These are phyloP conservation scores for Pogoniulus pusillus DNA, from an alignment of 2,797 vertebrate genomes.

Conservation along the genomic window DNA sequence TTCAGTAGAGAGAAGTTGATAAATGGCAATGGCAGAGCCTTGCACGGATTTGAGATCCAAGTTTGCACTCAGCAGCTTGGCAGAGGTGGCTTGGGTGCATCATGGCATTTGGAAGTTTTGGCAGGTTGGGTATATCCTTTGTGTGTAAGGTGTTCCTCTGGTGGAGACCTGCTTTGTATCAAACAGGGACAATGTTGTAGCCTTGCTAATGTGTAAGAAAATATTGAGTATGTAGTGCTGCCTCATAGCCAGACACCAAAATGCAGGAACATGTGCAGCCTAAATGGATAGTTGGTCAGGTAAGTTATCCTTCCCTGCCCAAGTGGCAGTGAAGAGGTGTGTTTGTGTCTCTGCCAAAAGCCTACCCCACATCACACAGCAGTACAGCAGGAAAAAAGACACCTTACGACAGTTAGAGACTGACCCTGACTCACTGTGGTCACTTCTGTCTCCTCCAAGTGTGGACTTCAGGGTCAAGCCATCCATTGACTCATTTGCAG, in stretches of 20 bases:
- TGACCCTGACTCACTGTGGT: background rate
- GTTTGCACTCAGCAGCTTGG: background rate
- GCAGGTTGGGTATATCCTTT: background rate
- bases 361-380: background rate
- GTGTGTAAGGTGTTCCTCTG: accelerated
- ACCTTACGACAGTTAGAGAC: background rate
- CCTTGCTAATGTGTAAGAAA: background rate
- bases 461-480: too few relatives aligned
- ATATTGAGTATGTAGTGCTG: accelerated
- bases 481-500: too few relatives aligned
- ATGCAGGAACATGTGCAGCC: accelerated
- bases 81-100: background rate
- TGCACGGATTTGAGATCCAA: background rate
- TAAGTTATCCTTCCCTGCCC: accelerated
- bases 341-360: background rate
- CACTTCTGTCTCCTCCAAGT: background rate
- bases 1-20: background rate
- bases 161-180: accelerated
- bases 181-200: accelerated
- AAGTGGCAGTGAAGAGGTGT: background rate
- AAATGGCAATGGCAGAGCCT: background rate
- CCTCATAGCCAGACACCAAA: background rate
- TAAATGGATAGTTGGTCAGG: too few relatives aligned
- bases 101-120: accelerated
- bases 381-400: background rate